Percentiles rank a stretch among this genome's conserved stretches.
Conservation (phyloP, 2,113 vertebrate genomes). For the Litocranius walleri region DNA sequence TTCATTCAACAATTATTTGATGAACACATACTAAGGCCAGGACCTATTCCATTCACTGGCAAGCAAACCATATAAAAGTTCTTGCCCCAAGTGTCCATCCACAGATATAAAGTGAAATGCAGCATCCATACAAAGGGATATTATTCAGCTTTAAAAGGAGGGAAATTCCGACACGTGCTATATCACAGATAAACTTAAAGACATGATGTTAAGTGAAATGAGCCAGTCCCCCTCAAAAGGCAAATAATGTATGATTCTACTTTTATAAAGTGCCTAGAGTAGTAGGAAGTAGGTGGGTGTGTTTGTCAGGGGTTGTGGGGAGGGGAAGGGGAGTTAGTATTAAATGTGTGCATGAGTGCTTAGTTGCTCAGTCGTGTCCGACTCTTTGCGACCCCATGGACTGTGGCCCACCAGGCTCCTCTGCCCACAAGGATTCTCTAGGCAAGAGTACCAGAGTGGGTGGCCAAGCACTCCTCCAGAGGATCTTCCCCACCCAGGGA, state of each 20-base stretch:
- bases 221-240: neutral
- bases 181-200: neutral
- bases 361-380: rapidly evolving
- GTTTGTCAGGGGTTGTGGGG: neutral
- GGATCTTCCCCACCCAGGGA: neutral
- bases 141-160: neutral
- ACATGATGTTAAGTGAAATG: neutral
- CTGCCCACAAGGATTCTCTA: neutral
- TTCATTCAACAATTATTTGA: neutral
- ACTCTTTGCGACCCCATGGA: neutral
- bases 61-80: neutral
- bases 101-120: neutral
- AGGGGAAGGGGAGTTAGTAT: too few species aligned
- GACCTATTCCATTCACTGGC: neutral
- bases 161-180: neutral
- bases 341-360: rapidly evolving
- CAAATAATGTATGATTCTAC: neutral
- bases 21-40: neutral
- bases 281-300: neutral
- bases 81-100: neutral
- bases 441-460: neutral
- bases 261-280: neutral
- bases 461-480: neutral
- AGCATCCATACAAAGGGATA: neutral
- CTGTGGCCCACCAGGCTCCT: neutral